Conservation (phyloP, 2,888 invertebrate species). For the Brenthis ino region DNA sequence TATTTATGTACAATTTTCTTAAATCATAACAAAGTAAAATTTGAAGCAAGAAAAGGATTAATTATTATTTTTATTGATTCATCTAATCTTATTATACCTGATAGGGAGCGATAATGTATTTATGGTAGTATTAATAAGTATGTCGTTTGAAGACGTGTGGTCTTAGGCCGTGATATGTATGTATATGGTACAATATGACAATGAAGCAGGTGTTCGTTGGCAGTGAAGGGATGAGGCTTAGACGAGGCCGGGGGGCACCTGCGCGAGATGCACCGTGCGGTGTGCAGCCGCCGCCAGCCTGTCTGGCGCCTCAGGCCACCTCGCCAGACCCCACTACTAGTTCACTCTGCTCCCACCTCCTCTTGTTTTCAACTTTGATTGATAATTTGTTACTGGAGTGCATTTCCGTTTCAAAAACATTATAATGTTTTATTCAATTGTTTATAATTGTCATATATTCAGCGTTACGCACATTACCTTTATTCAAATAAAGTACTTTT, state of each 20-base stretch:
- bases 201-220: constrained; percentile 4
- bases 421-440: constrained; percentile 40
- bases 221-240: constrained; percentile 41
- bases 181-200: neutral
- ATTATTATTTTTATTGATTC: too few relatives aligned
- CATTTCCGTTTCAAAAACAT: constrained; percentile 60
- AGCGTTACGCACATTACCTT: constrained; percentile 22
- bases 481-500: neutral
- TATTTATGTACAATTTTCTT: too few relatives aligned
- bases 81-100: too few relatives aligned
- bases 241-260: constrained; percentile 55
- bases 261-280: constrained; percentile 69
- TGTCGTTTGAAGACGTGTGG: too few relatives aligned
- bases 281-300: constrained; percentile 67
- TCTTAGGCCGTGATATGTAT: too few relatives aligned
- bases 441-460: constrained; percentile 34
- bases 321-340: constrained; percentile 38
- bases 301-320: constrained; percentile 65
- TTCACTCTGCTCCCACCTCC: constrained; percentile 56
- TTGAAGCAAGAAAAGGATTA: too few relatives aligned
- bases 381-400: constrained; percentile 80
- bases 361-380: constrained; percentile 81
- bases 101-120: too few relatives aligned
- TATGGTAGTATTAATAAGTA: too few relatives aligned
- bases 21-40: too few relatives aligned